Evolutionary conservation across 2,797 vertebrate genomes (phyloP), one percentile per base, ranked within the genome.

Genomic region (Ptychadena robeensis): DNA sequence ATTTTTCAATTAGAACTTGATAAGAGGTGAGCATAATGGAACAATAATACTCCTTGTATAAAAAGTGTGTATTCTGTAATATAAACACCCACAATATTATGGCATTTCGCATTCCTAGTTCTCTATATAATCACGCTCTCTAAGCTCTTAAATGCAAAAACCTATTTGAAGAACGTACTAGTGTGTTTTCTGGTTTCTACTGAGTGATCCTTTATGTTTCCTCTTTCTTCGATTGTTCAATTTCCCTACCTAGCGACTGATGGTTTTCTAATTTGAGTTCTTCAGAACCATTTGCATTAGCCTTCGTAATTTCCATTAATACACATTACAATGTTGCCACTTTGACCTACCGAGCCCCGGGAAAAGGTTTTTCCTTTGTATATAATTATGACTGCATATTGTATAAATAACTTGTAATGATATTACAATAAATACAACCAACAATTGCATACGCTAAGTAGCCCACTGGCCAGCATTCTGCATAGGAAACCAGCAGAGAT

Each of bases 331-430:
- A 6, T 53, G 3, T 22, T 53, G 44, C 44, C 15, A 22, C 40
- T 53, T 53, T 53, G 44, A 53, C 44, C 44, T 53, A 22, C 6
- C 44, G 22, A 22, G 44, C 18, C 44, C 44, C 15, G 15, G 22
- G 14, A 44, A 48, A 18, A 48, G 9, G 44, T 48, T 48, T 38
- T 53, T 53, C 44, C 18, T 53, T 22, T 32, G 53, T n/a, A 68
- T 57, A 44, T 66, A 79, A 32, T 53, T 57, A 70, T n/a, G 38
- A 80, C 32, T 59, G 65, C 32, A 67, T 28, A 53, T 53, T 53
- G 15, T 53, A 7, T n/a, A 53, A 53, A 22, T 18, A 44, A 44
- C 22, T 22, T n/a, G 44, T 53, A 53, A 53, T 53, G 18, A 22
- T 53, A 7, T 22, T 7, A 4, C 18, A 53, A 8, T 53, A 1